Evolutionary conservation across 1,140 invertebrate genomes (phyloP).

Genomic region (Brachionus rubens): DNA sequence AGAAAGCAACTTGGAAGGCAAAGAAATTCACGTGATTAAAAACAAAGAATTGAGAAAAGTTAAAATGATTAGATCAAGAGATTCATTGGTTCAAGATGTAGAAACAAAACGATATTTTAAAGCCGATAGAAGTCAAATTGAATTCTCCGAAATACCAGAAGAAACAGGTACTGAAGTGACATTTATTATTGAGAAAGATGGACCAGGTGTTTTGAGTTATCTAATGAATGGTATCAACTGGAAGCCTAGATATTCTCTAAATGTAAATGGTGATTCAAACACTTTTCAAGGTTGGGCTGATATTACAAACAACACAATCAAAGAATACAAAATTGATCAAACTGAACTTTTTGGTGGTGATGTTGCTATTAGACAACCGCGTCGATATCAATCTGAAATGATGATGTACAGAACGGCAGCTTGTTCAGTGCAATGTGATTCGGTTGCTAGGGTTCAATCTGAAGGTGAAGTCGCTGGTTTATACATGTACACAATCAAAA

Average conservation of each 20-base stretch:
- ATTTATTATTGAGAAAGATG: slow-evolving; percentile 27
- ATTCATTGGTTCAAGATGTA: slow-evolving; percentile 36
- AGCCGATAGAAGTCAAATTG: not conserved
- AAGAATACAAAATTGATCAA: slow-evolving; percentile 18
- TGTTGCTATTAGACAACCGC: not conserved
- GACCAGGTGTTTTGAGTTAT: slow-evolving; percentile 15
- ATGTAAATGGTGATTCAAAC: not conserved
- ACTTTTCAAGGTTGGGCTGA: slow-evolving; percentile 24
- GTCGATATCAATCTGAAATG: not conserved
- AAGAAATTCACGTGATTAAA: not conserved
- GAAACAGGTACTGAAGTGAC: slow-evolving; percentile 22
- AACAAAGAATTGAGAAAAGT: slow-evolving; percentile 3
- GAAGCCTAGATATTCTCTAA: slow-evolving; percentile 29
- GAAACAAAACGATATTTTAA: not conserved
- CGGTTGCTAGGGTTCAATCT: not conserved
- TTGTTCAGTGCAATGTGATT: not conserved
- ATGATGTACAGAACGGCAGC: slow-evolving; percentile 10
- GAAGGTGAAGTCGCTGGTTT: slow-evolving; percentile 31
- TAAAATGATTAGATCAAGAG: slow-evolving; percentile 14
- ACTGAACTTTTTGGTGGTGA: slow-evolving; percentile 37
- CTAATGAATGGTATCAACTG: slow-evolving; percentile 24
- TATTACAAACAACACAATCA: slow-evolving; percentile 35
- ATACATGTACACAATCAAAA: slow-evolving; percentile 23
- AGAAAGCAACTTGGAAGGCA: slow-evolving; percentile 23
- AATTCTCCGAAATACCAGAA: slow-evolving; percentile 26